These are phyloP conservation scores for Aegithalos caudatus DNA, from an alignment of 2,113 vertebrate genomes.

Conservation along the genomic window DNA sequence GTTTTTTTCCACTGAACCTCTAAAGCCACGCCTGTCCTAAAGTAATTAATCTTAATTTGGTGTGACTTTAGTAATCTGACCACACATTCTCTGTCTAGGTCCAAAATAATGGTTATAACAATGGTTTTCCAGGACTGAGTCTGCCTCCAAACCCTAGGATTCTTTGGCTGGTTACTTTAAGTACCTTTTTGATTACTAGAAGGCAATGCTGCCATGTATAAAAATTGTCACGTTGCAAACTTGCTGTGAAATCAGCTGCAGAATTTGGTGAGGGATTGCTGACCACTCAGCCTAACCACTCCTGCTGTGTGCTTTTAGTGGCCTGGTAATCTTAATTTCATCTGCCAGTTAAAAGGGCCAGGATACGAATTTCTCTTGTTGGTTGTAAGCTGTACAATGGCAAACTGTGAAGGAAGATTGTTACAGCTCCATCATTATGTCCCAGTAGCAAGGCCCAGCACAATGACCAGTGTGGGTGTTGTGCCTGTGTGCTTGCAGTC, in stretches of 20 bases:
- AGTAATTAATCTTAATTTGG: background rate
- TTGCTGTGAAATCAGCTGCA: constrained; percentile 11
- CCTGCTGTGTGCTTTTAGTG: background rate
- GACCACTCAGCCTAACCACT: background rate
- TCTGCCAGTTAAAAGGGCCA: background rate
- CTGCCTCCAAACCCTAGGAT: background rate
- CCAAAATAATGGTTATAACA: background rate
- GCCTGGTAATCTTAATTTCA: background rate
- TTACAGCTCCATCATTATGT: background rate
- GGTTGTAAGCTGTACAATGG: background rate
- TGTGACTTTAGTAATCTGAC: background rate
- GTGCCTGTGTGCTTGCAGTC: background rate
- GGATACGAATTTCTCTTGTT: background rate
- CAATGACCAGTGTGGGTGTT: background rate
- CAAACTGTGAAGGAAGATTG: background rate
- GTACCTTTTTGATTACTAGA: background rate
- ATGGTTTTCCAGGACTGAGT: background rate
- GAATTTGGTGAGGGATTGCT: background rate
- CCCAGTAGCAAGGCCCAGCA: background rate
- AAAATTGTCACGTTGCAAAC: background rate
- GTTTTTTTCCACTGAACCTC: constrained; percentile 33
- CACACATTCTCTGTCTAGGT: background rate
- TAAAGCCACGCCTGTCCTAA: background rate
- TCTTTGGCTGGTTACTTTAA: background rate
- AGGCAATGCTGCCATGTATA: background rate